These are phyloP conservation scores for Liolophura sinensis DNA, from an alignment of 1,140 invertebrate genomes.

Conservation along the genomic window DNA sequence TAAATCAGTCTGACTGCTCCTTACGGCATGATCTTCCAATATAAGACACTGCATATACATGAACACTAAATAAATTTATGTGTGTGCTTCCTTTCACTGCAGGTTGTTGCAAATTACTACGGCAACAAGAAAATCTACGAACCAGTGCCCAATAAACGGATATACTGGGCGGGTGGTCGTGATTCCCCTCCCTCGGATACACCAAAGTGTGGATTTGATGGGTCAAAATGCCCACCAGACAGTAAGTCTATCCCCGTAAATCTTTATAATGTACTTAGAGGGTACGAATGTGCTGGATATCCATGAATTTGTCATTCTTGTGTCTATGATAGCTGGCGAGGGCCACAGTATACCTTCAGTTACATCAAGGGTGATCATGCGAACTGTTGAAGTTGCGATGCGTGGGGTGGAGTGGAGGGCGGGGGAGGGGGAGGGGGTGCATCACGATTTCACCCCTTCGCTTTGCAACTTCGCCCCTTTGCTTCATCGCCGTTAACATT, in stretches of 20 bases:
- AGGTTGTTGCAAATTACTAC: conserved; percentile 87
- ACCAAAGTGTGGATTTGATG: conserved; percentile 90
- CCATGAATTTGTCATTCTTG: too few relatives aligned
- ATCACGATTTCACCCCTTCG: too few relatives aligned
- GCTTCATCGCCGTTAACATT: too few relatives aligned
- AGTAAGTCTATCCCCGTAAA: conserved; percentile 41
- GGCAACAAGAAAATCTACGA: conserved; percentile 71
- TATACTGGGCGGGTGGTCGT: conserved; percentile 86
- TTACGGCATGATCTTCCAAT: background rate
- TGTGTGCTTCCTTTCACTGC: conserved; percentile 16
- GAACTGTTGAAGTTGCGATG: too few relatives aligned
- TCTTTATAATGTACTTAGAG: background rate
- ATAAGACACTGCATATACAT: background rate
- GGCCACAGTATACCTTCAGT: too few relatives aligned
- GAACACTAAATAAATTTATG: background rate
- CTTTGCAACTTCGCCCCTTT: too few relatives aligned
- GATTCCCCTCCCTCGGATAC: conserved; percentile 77
- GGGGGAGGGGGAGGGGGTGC: too few relatives aligned
- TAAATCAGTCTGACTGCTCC: background rate
- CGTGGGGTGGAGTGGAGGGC: too few relatives aligned
- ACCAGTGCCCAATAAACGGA: conserved; percentile 70
- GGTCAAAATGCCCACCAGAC: conserved; percentile 75
- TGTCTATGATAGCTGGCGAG: too few relatives aligned
- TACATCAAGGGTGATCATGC: too few relatives aligned
- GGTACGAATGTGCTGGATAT: too few relatives aligned